Evolutionary conservation across 2,888 invertebrate genomes (phyloP).

Genomic region (Apodemia duryi): DNA sequence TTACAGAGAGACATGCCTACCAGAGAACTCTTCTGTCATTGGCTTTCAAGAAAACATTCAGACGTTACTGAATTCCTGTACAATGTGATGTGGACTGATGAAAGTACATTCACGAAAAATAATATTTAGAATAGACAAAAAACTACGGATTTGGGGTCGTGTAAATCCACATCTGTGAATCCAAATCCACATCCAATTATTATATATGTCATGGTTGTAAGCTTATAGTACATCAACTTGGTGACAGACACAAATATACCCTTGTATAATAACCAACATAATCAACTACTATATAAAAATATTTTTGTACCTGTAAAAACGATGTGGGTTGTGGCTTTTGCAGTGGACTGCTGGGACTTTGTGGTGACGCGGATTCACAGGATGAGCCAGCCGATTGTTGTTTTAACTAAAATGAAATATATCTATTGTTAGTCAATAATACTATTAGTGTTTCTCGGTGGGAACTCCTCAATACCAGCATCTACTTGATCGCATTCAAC

Average conservation of each 20-base stretch:
- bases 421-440: conserved; percentile 8
- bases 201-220: too few relatives aligned
- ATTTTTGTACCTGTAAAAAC: conserved; percentile 54
- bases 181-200: too few relatives aligned
- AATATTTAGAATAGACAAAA: conserved; percentile 25
- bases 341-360: conserved; percentile 80
- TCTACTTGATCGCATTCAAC: too few relatives aligned
- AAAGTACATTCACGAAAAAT: conserved; percentile 24
- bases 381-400: conserved; percentile 74
- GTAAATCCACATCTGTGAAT: conserved; percentile 18
- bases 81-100: conserved; percentile 26
- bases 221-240: too few relatives aligned
- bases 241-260: too few relatives aligned
- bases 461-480: too few relatives aligned
- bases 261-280: too few relatives aligned
- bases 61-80: conserved; percentile 18
- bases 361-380: conserved; percentile 80
- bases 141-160: conserved; percentile 14
- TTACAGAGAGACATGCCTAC: conserved; percentile 20
- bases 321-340: conserved; percentile 69
- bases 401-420: conserved; percentile 47
- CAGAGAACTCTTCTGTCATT: conserved; percentile 21
- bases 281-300: too few relatives aligned
- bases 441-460: too few relatives aligned
- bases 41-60: conserved; percentile 10